These are phyloP conservation scores for Cephus spinipes DNA, from an alignment of 2,888 invertebrate species.

Conservation along the genomic window DNA sequence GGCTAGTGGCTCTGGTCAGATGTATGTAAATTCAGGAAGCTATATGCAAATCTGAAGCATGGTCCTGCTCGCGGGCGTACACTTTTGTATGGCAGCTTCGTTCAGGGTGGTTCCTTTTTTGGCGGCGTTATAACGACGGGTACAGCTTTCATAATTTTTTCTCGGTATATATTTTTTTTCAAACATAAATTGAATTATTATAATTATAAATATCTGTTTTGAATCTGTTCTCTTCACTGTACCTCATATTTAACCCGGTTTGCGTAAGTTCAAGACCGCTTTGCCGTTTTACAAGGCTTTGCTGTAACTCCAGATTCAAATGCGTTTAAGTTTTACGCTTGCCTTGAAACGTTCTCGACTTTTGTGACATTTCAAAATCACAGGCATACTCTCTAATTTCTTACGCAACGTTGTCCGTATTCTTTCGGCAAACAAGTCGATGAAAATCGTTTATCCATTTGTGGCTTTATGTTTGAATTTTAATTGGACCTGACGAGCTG, in stretches of 20 bases:
- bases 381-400: background rate
- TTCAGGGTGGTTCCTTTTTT: background rate
- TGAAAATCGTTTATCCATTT: background rate
- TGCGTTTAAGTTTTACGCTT: too few species aligned
- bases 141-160: background rate
- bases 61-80: background rate
- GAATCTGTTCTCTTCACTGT: background rate
- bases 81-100: background rate
- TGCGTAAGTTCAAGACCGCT: background rate
- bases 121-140: background rate
- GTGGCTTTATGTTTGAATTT: too few species aligned
- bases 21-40: background rate
- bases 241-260: background rate
- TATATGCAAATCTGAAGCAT: background rate
- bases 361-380: background rate
- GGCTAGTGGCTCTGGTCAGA: background rate
- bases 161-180: background rate
- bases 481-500: too few species aligned
- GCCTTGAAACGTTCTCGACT: background rate
- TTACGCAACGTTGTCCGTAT: background rate
- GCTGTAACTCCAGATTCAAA: too few species aligned
- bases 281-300: background rate
- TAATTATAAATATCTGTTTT: too few species aligned
- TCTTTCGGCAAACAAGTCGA: background rate
- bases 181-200: background rate